Conservation (phyloP, 1,140 invertebrate genomes). For the Macrocentrus cingulum region DNA sequence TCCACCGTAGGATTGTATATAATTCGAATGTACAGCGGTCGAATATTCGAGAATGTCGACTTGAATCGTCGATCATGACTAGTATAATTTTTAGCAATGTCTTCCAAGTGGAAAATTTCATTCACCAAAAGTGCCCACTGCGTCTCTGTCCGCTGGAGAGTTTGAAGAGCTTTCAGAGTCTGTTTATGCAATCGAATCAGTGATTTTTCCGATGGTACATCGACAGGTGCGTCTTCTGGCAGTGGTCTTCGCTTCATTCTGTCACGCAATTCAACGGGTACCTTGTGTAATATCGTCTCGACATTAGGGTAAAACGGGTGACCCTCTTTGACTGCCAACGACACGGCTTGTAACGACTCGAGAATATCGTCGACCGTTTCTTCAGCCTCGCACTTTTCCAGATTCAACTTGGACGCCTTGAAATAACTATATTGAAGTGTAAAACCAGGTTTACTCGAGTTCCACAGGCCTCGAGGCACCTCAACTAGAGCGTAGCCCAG, state of each 20-base stretch:
- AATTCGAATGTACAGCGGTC: slow-evolving; percentile 61
- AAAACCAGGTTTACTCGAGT: slow-evolving; percentile 77
- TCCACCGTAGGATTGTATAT: slow-evolving; percentile 74
- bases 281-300: slow-evolving; percentile 88
- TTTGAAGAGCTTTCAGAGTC: slow-evolving; percentile 87
- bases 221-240: slow-evolving; percentile 67
- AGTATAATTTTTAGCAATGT: slow-evolving; percentile 78
- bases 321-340: slow-evolving; percentile 66
- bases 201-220: slow-evolving; percentile 77
- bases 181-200: slow-evolving; percentile 80
- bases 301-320: slow-evolving; percentile 72
- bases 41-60: slow-evolving; percentile 68
- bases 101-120: slow-evolving; percentile 81
- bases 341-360: slow-evolving; percentile 78
- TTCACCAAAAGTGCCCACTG: slow-evolving; percentile 89
- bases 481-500: slow-evolving; percentile 97
- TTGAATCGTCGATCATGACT: slow-evolving; percentile 78
- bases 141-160: slow-evolving; percentile 84
- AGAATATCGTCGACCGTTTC: slow-evolving; percentile 93
- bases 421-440: slow-evolving; percentile 91
- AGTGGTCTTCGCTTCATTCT: slow-evolving; percentile 67
- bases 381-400: slow-evolving; percentile 96
- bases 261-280: slow-evolving; percentile 75
- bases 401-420: slow-evolving; percentile 93
- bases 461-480: slow-evolving; percentile 88